These are phyloP conservation scores for Phymatocera aterrima DNA, from an alignment of 2,888 invertebrate species.

Conservation along the genomic window DNA sequence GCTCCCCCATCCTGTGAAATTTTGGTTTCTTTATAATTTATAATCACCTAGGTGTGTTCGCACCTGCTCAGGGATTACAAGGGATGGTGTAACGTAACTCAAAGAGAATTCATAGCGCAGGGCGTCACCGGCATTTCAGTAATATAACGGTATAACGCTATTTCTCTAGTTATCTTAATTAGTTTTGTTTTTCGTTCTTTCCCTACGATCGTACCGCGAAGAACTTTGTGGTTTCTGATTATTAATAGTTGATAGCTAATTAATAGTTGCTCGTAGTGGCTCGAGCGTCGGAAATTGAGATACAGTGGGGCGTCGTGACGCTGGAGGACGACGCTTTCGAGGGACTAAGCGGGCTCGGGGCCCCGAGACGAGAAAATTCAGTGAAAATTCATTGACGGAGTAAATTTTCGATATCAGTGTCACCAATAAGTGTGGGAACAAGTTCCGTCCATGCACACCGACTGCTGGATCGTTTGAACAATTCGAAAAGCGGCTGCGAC, in stretches of 20 bases:
- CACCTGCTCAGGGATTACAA: neutral
- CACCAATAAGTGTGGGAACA: too few relatives aligned
- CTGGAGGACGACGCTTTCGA: too few relatives aligned
- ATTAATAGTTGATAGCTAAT: constrained; percentile 31
- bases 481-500: too few relatives aligned
- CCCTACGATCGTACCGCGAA: neutral
- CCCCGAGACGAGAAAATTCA: too few relatives aligned
- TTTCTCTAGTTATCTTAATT: neutral
- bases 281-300: constrained; percentile 22
- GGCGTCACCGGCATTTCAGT: neutral
- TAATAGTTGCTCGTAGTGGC: neutral
- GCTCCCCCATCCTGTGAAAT: neutral
- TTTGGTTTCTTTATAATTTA: neutral
- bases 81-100: constrained; percentile 6
- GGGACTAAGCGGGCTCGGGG: too few relatives aligned
- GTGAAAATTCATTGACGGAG: too few relatives aligned
- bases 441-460: too few relatives aligned
- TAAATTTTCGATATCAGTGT: too few relatives aligned
- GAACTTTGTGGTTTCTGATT: neutral
- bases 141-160: neutral
- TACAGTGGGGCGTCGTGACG: neutral
- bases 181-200: neutral
- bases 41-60: neutral
- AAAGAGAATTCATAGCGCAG: neutral
- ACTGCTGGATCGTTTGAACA: too few relatives aligned